These are phyloP conservation scores for Tympanuchus pallidicinctus DNA, from an alignment of 2,113 vertebrate genomes.

Conservation along the genomic window DNA sequence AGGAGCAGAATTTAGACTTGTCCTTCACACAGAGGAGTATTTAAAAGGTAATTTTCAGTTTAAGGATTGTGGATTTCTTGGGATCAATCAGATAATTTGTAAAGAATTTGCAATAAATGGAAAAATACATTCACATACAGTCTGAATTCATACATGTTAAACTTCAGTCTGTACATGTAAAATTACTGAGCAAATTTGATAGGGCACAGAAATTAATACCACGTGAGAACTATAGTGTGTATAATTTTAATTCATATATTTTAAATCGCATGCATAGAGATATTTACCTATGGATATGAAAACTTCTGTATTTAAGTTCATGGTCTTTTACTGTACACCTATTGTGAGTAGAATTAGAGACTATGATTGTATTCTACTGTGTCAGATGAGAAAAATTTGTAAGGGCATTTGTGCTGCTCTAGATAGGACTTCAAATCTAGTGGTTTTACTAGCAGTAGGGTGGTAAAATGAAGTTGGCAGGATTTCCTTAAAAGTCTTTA, in stretches of 20 bases:
- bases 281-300: background rate
- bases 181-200: background rate
- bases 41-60: background rate
- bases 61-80: background rate
- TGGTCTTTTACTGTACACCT: background rate
- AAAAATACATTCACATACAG: accelerated
- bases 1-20: background rate
- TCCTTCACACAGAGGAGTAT: background rate
- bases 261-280: background rate
- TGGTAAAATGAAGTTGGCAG: background rate
- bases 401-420: background rate
- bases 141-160: background rate
- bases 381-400: background rate
- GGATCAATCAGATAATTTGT: background rate
- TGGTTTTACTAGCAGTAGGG: background rate
- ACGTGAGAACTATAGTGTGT: background rate
- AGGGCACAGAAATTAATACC: background rate
- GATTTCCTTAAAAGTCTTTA: background rate
- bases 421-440: background rate
- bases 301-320: background rate
- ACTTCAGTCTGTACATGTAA: background rate
- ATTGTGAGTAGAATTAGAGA: background rate
- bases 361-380: background rate
- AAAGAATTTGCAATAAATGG: background rate
- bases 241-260: background rate